These are phyloP conservation scores for Nycticryphes semicollaris DNA, from an alignment of 2,113 vertebrate genomes.

Conservation along the genomic window DNA sequence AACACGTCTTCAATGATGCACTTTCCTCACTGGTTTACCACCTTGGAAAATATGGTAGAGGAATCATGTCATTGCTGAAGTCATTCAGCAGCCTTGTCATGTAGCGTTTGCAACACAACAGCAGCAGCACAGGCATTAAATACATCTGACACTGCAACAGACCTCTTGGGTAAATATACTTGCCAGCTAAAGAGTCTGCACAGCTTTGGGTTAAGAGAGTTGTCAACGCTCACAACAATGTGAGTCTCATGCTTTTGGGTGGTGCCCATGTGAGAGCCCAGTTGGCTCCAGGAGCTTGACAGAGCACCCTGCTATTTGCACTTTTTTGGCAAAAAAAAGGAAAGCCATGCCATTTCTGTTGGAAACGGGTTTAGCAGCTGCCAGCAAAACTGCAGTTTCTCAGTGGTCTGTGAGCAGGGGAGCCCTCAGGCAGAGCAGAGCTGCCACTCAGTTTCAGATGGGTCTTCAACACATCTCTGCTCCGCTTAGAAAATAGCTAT, in stretches of 20 bases:
- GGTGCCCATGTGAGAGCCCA: background rate
- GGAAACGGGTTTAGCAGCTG: background rate
- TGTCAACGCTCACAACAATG: background rate
- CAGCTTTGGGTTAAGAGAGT: background rate
- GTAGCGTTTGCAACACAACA: background rate
- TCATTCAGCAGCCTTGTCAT: background rate
- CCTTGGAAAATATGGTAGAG: background rate
- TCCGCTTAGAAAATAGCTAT: background rate
- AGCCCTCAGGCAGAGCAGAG: background rate
- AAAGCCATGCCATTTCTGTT: background rate
- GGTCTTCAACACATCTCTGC: background rate
- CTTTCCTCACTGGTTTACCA: constrained; percentile 1
- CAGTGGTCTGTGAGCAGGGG: background rate
- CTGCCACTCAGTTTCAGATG: background rate
- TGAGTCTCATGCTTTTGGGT: background rate
- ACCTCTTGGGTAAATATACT: background rate
- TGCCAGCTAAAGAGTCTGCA: background rate
- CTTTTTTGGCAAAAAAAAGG: background rate
- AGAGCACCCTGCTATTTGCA: background rate
- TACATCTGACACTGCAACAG: background rate
- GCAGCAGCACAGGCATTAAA: background rate
- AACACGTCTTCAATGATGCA: background rate
- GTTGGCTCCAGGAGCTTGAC: background rate
- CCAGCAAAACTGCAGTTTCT: background rate
- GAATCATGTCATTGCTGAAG: background rate